Base-by-base conservation (phyloP, 2,113 vertebrate species). In the Erythrocercus mccallii region DNA sequence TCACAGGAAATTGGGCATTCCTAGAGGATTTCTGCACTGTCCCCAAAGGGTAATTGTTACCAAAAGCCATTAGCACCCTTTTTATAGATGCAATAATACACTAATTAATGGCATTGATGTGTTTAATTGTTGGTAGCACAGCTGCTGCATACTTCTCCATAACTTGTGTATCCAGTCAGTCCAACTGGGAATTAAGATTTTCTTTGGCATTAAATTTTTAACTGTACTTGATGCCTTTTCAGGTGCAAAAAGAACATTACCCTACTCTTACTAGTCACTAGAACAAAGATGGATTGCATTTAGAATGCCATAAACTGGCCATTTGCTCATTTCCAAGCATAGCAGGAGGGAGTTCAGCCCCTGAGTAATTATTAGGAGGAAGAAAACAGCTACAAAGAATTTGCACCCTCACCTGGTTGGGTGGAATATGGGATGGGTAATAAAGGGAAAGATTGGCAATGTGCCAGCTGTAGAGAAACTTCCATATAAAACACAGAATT, bases 1-100 rank as follows among this genome's bases (percentile, higher is more conserved):
- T 93, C 69, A 61, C 80, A 96, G 95, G 95, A 97, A 97, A 96
- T 23, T 93, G 44, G 80, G 61, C 90, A 94, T 94, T 94, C 94
- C 95, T 92, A 47, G 45, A 82, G 90, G 69, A 90, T 81, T 96
- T 88, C 82, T 88, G 28, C 45, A 20, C 54, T 72, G 72, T 92
- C 88, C 86, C 82, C 82, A 78, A 88, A 76, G 90, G 60, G 69
- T 58, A 77, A 86, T 92, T 88, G 72, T 33, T 90, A 64, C 38
- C 92, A 86, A 93, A 92, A 90, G 53, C 57, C 76, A 95, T 94
- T 95, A 96, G 84, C 79, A 93, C 76, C 60, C 73, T 79, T 82
- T 95, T 93, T 31, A 95, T 81, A 65, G 74, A 50, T 40, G 86
- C 77, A 92, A 57, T 95, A 96, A 96, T 51, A 57, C 61, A 31